These are phyloP conservation scores for Cotesia congregata DNA, from an alignment of 2,888 invertebrate species.

Conservation along the genomic window DNA sequence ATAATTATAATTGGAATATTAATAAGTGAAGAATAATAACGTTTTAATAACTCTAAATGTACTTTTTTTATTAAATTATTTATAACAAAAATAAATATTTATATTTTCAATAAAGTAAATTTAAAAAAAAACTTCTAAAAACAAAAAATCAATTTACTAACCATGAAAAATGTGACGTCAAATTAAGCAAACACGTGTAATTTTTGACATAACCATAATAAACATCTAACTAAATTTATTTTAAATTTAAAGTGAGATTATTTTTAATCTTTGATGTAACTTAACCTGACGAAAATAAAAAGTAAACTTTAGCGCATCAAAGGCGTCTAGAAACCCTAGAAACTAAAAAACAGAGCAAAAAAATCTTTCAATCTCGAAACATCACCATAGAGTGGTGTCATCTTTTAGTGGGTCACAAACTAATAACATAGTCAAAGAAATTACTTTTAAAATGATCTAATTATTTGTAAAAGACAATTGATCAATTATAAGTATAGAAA, in stretches of 20 bases:
- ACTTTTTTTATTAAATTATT: too few relatives aligned
- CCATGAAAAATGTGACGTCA: too few relatives aligned
- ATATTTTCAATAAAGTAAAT: too few relatives aligned
- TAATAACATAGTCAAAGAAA: slow-evolving; percentile 60
- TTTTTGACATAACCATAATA: not conserved
- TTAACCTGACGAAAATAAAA: not conserved
- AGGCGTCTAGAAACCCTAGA: not conserved
- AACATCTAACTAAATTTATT: not conserved
- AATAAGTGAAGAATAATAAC: too few relatives aligned
- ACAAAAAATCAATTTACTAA: too few relatives aligned
- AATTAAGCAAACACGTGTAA: too few relatives aligned
- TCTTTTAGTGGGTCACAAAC: slow-evolving; percentile 58
- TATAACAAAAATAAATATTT: too few relatives aligned
- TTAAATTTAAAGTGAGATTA: not conserved
- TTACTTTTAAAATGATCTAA: slow-evolving; percentile 33
- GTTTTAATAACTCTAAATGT: too few relatives aligned
- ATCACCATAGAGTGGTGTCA: slow-evolving; percentile 37
- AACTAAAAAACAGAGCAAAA: not conserved
- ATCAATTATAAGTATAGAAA: not conserved
- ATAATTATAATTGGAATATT: too few relatives aligned
- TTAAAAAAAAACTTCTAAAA: too few relatives aligned
- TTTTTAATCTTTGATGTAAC: not conserved
- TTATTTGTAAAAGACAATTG: not conserved
- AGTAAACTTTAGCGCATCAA: not conserved
- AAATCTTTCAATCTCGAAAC: not conserved